phyloP scores from a whole-genome alignment of 2,113 vertebrate genomes.

The Leiothrix lutea region DNA sequence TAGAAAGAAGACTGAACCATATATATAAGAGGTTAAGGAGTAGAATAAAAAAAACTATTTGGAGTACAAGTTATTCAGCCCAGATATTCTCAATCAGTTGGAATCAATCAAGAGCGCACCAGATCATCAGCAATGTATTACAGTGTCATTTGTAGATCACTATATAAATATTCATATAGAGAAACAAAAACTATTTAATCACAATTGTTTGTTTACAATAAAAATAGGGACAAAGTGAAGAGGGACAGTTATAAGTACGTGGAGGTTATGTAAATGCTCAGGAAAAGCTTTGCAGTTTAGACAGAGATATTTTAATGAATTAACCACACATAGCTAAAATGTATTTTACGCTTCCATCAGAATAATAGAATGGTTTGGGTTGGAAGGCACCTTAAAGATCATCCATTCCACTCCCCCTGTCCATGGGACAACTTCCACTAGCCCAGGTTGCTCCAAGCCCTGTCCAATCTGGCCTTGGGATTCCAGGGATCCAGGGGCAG shows the following conservation, averaged over 20 bases:
- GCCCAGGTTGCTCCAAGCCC: fast-evolving
- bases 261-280: neutral
- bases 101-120: neutral
- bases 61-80: neutral
- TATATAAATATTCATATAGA: neutral
- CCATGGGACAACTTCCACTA: neutral
- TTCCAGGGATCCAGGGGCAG: neutral
- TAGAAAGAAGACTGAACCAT: neutral
- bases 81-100: neutral
- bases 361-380: neutral
- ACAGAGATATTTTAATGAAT: neutral
- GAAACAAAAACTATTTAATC: neutral
- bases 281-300: neutral
- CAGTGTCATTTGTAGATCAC: neutral
- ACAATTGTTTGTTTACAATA: neutral
- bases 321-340: neutral
- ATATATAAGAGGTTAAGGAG: neutral
- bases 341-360: neutral
- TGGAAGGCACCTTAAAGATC: neutral
- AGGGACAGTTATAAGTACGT: neutral
- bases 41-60: neutral
- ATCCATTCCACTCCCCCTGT: neutral
- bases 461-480: fast-evolving
- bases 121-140: neutral
- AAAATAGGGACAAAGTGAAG: neutral